phyloP scores from a whole-genome alignment of 2,888 invertebrate species.

The Serrognathus titanus region DNA sequence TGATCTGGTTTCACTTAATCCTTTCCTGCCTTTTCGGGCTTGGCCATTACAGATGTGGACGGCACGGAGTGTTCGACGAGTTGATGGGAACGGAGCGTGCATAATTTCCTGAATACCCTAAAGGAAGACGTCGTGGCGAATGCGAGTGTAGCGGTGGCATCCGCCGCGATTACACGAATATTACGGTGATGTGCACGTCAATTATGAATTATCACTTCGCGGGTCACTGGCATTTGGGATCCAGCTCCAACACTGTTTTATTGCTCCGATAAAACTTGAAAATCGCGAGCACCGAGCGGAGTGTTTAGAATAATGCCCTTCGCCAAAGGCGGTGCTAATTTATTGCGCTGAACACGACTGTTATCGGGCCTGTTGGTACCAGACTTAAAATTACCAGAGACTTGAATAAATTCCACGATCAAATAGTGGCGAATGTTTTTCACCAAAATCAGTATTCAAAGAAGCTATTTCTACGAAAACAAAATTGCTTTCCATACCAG shows the following conservation, averaged over 20 bases:
- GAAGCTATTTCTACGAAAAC: too few species aligned
- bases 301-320: too few species aligned
- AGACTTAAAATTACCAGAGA: too few species aligned
- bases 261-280: background rate
- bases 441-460: too few species aligned
- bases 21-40: background rate
- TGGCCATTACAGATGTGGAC: conserved; percentile 6
- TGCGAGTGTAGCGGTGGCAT: conserved; percentile 18
- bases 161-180: conserved; percentile 9
- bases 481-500: too few species aligned
- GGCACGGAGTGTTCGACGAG: background rate
- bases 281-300: background rate
- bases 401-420: too few species aligned
- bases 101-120: conserved; percentile 16
- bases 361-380: too few species aligned
- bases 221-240: conserved; percentile 1
- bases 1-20: background rate
- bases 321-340: too few species aligned
- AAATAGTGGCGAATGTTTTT: too few species aligned
- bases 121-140: conserved; percentile 8
- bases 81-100: conserved; percentile 13
- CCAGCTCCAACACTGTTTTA: background rate
- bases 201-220: conserved; percentile 14
- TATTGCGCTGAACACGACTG: too few species aligned
- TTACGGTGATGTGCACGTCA: conserved; percentile 20